phyloP scores from a whole-genome alignment of 1,140 invertebrate genomes.

The Meloidogyne floridensis region DNA sequence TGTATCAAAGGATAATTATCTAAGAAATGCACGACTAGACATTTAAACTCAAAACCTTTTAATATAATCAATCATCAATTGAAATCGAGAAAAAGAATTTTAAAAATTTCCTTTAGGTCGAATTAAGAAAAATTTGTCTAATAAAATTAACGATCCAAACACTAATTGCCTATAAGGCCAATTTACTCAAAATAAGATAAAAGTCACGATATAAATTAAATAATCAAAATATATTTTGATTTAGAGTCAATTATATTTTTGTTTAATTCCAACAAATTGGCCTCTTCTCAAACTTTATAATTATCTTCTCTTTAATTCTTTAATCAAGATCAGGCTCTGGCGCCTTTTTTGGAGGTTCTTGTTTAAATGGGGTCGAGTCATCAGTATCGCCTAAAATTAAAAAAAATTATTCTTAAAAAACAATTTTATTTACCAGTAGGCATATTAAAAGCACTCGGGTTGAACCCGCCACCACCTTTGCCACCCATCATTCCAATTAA shows the following conservation, averaged over 20 bases:
- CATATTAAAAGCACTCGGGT: not conserved
- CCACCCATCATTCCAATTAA: constrained; percentile 31
- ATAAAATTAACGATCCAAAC: too few relatives aligned
- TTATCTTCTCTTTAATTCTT: constrained; percentile 3
- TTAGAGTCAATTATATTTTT: not conserved
- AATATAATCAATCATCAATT: too few relatives aligned
- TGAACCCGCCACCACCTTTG: constrained; percentile 12
- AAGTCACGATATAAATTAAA: not conserved
- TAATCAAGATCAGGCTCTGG: constrained; percentile 49
- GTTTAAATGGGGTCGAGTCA: not conserved
- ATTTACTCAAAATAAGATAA: not conserved
- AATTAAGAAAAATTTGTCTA: too few relatives aligned
- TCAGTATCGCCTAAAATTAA: not conserved
- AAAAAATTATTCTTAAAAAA: not conserved
- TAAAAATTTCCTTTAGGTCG: too few relatives aligned
- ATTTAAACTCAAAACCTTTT: too few relatives aligned
- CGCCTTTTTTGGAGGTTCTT: constrained; percentile 34
- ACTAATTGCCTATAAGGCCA: too few relatives aligned
- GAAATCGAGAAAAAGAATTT: too few relatives aligned
- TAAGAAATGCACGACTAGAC: too few relatives aligned
- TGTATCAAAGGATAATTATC: too few relatives aligned
- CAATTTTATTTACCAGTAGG: not conserved
- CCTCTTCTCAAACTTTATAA: not conserved
- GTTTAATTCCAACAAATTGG: not conserved
- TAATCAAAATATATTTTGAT: not conserved